Evolutionary conservation across 2,888 invertebrate genomes (phyloP), one percentile per base, ranked within the genome.

Genomic region (Tenthredo distinguenda): DNA sequence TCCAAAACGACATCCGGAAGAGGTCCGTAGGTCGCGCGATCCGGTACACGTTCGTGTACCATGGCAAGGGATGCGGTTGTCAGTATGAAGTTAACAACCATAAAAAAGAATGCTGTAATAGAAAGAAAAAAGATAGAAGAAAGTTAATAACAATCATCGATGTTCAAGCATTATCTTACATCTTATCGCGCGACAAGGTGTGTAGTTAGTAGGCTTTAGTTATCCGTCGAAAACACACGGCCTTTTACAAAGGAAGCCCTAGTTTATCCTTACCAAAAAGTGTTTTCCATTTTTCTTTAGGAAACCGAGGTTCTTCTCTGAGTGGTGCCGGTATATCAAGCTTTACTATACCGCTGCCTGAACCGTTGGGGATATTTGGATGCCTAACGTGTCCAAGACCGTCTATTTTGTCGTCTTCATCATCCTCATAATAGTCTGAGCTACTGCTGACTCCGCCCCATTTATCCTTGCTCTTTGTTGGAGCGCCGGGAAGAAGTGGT

Each of bases 41-140:
- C 97, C 76, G 98, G 98, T 89, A 98, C 96, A 88, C 97, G 95
- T 93, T 98, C 98, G 94, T 98, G 98, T 86, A 98, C 97, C 92
- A 97, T 94, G 89, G 98, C 97, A 90, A 98, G 95, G 85, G 97
- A 97, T 91, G 96, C 94, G 86, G 96, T 95, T 87, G 96, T 96
- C 89, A 96, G 90, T 89, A 96, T 93, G 91, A 96, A 96, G 93
- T 95, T 96, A 89, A 95, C 94, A 89, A 94, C 94, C 93, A 96
- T 94, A 90, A 96, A 94, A 86, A 96, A 91, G 91, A 95, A 95
- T 90, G 96, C 96, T 95, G 94, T 68, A 94, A 94, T 2, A n/a
- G 3, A 10, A 12, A 4, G 34, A 0, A 50, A 18, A 31, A 18
- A 31, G 6, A n/a, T 55, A 12, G 7, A 9, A 55, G 2, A 55